Evolutionary conservation across 2,888 invertebrate genomes (phyloP).

Genomic region (Geophilus truncorum): DNA sequence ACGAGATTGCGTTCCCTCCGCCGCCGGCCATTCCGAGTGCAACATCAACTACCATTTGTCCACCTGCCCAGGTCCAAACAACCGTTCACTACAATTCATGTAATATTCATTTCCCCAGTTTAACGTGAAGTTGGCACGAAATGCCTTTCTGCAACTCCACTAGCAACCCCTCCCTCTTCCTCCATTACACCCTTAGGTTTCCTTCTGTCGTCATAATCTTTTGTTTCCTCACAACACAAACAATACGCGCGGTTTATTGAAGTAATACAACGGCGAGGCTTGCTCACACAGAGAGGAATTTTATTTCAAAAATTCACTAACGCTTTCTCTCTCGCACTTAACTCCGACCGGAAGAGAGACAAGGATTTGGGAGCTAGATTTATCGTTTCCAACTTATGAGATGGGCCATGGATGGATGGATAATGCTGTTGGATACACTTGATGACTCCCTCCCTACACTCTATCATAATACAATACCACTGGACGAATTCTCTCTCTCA

Average conservation of each 20-base stretch:
- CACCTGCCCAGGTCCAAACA: constrained; percentile 14
- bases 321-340: background rate
- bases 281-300: background rate
- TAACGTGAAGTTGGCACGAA: constrained; percentile 4
- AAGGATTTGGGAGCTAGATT: constrained; percentile 6
- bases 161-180: constrained; percentile 3
- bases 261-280: background rate
- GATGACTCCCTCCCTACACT: background rate
- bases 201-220: constrained; percentile 16
- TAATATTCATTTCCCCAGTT: constrained; percentile 17
- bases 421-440: constrained; percentile 1
- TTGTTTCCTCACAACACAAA: background rate
- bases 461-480: background rate
- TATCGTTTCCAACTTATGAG: constrained; percentile 12
- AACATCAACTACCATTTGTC: constrained; percentile 17
- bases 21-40: constrained; percentile 7
- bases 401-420: background rate
- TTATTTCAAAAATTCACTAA: constrained; percentile 15
- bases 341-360: background rate
- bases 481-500: background rate
- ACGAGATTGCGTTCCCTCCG: constrained; percentile 14
- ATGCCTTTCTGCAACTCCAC: constrained; percentile 5
- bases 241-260: background rate
- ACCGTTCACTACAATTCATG: constrained; percentile 16
- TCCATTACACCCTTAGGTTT: constrained; percentile 11